Conservation (phyloP, 2,113 vertebrate genomes). For the Lampris incognitus region DNA sequence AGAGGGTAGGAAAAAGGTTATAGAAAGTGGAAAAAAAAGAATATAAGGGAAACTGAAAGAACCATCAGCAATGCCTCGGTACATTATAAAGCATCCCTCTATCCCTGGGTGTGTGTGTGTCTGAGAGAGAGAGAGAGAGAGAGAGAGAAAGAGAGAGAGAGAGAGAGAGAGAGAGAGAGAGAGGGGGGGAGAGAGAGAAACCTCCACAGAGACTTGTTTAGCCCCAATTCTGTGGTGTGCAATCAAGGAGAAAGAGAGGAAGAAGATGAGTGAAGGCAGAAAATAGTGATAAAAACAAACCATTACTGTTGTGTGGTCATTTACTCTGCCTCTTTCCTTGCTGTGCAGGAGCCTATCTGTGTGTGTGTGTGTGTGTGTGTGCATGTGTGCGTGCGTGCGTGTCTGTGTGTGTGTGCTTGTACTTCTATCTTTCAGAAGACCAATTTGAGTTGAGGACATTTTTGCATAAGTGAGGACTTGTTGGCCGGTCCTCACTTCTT, state of each 20-base stretch:
- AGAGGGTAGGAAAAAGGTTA: neutral
- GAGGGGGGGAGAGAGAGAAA: neutral
- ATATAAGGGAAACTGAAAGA: neutral
- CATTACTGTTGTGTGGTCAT: conserved; percentile 41
- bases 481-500: neutral
- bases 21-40: conserved; percentile 2
- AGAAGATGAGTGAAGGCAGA: neutral
- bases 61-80: conserved; percentile 1
- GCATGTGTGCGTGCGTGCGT: neutral
- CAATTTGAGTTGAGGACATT: too few relatives aligned
- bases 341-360: conserved; percentile 11
- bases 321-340: conserved; percentile 34
- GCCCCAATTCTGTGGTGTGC: conserved; percentile 13
- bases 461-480: neutral
- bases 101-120: neutral
- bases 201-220: conserved; percentile 9
- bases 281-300: conserved; percentile 22
- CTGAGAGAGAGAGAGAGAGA: neutral
- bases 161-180: too few relatives aligned
- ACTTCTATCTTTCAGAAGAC: neutral
- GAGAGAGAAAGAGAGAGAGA: neutral
- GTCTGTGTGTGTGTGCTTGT: neutral
- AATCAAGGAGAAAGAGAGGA: conserved; percentile 27
- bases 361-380: neutral
- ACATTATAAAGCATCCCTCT: conserved; percentile 22